phyloP scores from a whole-genome alignment of 2,797 vertebrate genomes.

The Enteromius trimaculatus region DNA sequence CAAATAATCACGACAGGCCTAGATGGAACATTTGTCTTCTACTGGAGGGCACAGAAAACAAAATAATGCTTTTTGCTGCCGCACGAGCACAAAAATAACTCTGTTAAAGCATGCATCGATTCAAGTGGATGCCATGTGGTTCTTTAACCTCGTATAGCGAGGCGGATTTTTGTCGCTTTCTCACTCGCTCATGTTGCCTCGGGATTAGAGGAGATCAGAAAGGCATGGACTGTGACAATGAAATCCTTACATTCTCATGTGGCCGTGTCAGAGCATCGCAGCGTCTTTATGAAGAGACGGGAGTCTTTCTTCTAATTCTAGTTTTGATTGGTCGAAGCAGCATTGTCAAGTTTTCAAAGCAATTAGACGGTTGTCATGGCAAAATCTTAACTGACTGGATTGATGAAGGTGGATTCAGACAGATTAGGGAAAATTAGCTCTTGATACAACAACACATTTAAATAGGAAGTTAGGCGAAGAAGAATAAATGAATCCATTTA shows the following conservation, averaged over 20 bases:
- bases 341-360: not conserved
- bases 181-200: slow-evolving; percentile 11
- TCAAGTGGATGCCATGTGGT: slow-evolving; percentile 44
- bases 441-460: not conserved
- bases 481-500: slow-evolving; percentile 29
- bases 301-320: not conserved
- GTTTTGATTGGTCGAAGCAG: not conserved
- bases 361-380: slow-evolving; percentile 11
- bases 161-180: slow-evolving; percentile 19
- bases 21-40: slow-evolving; percentile 39
- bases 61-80: slow-evolving; percentile 42
- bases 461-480: not conserved
- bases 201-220: slow-evolving; percentile 51
- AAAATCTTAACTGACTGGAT: not conserved
- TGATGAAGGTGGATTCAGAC: slow-evolving; percentile 28
- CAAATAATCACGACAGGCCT: slow-evolving; percentile 18
- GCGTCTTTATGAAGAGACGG: not conserved
- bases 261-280: not conserved
- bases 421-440: slow-evolving; percentile 35
- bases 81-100: slow-evolving; percentile 47
- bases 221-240: slow-evolving; percentile 30
- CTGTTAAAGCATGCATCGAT: slow-evolving; percentile 36
- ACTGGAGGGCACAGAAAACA: slow-evolving; percentile 44
- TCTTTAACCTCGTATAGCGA: slow-evolving; percentile 27
- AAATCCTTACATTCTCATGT: slow-evolving; percentile 33